Percentiles rank a stretch among this genome's conserved stretches.
These are phyloP conservation scores for Myotis planiceps DNA, from an alignment of 2,797 vertebrate genomes.

Conservation along the genomic window DNA sequence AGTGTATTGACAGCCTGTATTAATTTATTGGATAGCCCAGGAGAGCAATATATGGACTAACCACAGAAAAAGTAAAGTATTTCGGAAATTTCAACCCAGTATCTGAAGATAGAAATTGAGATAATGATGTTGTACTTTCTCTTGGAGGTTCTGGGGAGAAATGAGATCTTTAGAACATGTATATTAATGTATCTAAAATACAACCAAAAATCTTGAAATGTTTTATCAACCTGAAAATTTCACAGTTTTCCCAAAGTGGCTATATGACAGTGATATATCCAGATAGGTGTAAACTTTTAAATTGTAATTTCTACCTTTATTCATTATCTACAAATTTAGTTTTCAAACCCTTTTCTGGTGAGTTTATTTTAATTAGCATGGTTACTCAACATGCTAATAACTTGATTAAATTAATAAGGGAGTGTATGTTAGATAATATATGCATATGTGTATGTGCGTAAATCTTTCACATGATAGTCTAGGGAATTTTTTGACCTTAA, in stretches of 20 bases:
- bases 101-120: conserved; percentile 35
- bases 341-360: not conserved
- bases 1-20: not conserved
- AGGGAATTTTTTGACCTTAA: not conserved
- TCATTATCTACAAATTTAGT: not conserved
- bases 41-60: not conserved
- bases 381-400: not conserved
- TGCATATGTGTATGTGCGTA: not conserved
- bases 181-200: not conserved
- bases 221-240: conserved; percentile 14
- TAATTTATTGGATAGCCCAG: not conserved
- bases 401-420: not conserved
- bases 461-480: not conserved
- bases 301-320: not conserved
- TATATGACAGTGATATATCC: not conserved
- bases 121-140: conserved; percentile 34
- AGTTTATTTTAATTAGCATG: not conserved
- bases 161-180: not conserved
- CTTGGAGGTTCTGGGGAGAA: not conserved
- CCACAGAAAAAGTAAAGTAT: not conserved
- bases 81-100: not conserved
- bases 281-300: not conserved
- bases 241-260: not conserved
- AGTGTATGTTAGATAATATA: not conserved
- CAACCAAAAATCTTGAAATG: not conserved